A percentile compares a stretch with the other conserved stretches of the same genome.
Conservation (phyloP, 2,797 vertebrate genomes). For the Notolepis coatsorum region DNA sequence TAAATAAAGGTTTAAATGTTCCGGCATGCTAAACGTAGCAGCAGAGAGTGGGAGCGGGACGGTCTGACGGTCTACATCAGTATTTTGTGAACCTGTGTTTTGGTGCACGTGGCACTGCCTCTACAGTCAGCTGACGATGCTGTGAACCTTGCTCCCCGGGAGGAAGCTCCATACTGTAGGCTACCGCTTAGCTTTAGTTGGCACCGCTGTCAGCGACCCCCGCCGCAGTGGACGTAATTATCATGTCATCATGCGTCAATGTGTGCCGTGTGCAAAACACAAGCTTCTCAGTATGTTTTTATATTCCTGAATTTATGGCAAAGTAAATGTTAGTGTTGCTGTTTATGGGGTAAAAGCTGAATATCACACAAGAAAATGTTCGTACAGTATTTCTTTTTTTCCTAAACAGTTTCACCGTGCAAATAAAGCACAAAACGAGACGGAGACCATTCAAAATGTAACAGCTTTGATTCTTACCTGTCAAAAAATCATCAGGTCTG, state of each 20-base stretch:
- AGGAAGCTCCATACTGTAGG: conserved; percentile 56
- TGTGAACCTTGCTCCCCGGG: conserved; percentile 71
- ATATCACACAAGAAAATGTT: conserved; percentile 47
- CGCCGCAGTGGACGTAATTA: conserved; percentile 47
- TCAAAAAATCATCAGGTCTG: conserved; percentile 6
- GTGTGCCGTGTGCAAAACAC: conserved; percentile 63
- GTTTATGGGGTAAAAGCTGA: conserved; percentile 8
- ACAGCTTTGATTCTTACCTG: conserved; percentile 11
- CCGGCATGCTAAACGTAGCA: conserved; percentile 62
- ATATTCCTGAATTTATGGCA: conserved; percentile 35
- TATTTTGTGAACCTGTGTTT: conserved; percentile 64
- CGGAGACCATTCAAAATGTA: conserved; percentile 12
- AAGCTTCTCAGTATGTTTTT: conserved; percentile 36
- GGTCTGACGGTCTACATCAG: conserved; percentile 56
- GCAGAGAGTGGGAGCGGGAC: neutral
- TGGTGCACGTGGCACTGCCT: conserved; percentile 51
- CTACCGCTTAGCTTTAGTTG: conserved; percentile 36
- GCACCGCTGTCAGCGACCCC: conserved; percentile 37
- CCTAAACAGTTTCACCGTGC: conserved; percentile 28
- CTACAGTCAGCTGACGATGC: conserved; percentile 48
- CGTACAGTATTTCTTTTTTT: conserved; percentile 1
- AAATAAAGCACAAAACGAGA: conserved; percentile 36
- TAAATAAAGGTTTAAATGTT: too few species aligned
- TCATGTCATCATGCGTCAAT: conserved; percentile 44
- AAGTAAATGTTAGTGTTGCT: conserved; percentile 55